Base-by-base conservation (phyloP, 2,888 invertebrate species). In the Drosophila borealis region DNA sequence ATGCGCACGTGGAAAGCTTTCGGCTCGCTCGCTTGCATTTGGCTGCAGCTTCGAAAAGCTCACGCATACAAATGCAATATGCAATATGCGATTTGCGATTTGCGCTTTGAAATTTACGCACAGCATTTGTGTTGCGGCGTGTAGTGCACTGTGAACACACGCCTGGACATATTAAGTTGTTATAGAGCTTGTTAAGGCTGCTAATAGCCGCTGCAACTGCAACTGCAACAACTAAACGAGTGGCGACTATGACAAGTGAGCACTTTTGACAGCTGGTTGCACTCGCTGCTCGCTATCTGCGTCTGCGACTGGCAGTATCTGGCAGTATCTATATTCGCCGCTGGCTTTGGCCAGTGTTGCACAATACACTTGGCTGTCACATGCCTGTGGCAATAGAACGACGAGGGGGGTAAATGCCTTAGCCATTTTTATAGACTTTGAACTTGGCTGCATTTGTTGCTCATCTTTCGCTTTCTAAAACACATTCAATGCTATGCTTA, bases 201-300 rank as follows among this genome's bases (percentile, higher is more conserved):
- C 67, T 83, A 80, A 83, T 80, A 80, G 87, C 71, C 41, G 78
- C 71, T 37, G 78, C 72, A 71, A 70, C 51, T 53, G 53, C 59
- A 45, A 39, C 39, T 34, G 6, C 55, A 11, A 10, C 61, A 21
- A 14, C 45, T 13, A 37, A 48, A 42, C 42, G 34, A 48, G 39
- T 46, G 48, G 39, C 44, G 51, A 46, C 70, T 60, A 53, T 79
- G 88, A 85, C 82, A 85, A 80, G 70, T 70, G 80, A 68, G 68
- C 71, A 53, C 86, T 82, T 88, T 72, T 88, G 82, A 83, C 82
- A 85, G 80, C 83, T 85, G 74, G 74, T 55, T 85, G 85, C 87
- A 78, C 75, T 70, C 65, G 62, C 46, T 11, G 46, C 61, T 37
- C 36, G 57, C 51, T 39, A 21, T 48, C 36, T 46, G 48, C 42